Base-by-base conservation (phyloP, 2,797 vertebrate species). In the Parauchenoglanis punctatus region DNA sequence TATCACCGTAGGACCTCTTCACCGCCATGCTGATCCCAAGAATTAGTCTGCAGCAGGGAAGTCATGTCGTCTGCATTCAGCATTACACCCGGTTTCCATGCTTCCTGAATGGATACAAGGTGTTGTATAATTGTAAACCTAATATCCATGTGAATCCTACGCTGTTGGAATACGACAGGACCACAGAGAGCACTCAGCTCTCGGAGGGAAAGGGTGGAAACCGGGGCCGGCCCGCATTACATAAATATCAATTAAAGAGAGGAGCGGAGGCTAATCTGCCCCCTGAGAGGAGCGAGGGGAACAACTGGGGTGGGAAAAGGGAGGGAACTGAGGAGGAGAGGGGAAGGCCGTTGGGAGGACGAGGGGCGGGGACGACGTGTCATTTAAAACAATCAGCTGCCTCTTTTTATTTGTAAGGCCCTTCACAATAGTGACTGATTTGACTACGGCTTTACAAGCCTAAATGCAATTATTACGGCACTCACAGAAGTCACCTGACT, bases 241-340 rank as follows among this genome's bases (percentile, higher is more conserved):
- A 95, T 94, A 93, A 94, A 94, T 96, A 95, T 95, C 94, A 94
- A 96, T 96, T 96, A 89, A 81, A 86, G 70, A 70, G 87, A 87
- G 85, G 73, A 81, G 89, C 70, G 88, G 72, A 73, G 84, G 72
- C 81, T 91, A 87, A 91, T 89, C 90, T 88, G 77, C 88, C 90
- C 88, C 90, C 72, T 83, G 89, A 90, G 90, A 91, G 89, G 72
- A 73, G 81, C 61, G 49, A 75, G 88, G 88, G 85, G 84, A 88
- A 73, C 61, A 65, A 72, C 18, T 63, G 81, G 80, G 86, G 56
- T 63, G 80, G 82, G 77, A 70, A 85, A 61, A 90, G 87, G 84
- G 84, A 87, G 78, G 85, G 86, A 84, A 61, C 35, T 17, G 46
- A 35, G 84, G 70, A 73, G 87, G 76, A 73, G 81, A 86, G 46